phyloP scores from a whole-genome alignment of 1,140 invertebrate genomes.

The Ostrea edulis region DNA sequence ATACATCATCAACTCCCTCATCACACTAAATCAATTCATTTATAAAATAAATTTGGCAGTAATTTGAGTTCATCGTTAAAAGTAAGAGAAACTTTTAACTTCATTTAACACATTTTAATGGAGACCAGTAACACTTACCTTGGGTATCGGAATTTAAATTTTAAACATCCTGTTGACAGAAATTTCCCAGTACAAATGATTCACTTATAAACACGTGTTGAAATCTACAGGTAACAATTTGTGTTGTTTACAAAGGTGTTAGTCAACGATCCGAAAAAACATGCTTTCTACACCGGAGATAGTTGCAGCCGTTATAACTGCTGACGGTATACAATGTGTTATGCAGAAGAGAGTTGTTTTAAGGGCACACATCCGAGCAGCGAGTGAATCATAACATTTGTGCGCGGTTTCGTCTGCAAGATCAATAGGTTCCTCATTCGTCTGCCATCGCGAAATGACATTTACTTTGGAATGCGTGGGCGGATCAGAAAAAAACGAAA shows the following conservation, averaged over 20 bases:
- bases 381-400: slow-evolving; percentile 26
- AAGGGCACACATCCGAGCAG: slow-evolving; percentile 15
- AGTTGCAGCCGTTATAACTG: neutral
- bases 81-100: too few species aligned
- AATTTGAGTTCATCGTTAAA: too few species aligned
- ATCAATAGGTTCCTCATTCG: neutral
- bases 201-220: slow-evolving; percentile 16
- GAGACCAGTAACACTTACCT: neutral
- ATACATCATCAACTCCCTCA: too few species aligned
- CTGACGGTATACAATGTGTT: neutral
- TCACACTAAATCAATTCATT: too few species aligned
- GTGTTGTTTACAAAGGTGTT: slow-evolving; percentile 15
- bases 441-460: slow-evolving; percentile 24
- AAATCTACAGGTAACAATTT: neutral
- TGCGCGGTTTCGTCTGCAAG: slow-evolving; percentile 18
- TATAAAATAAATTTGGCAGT: too few species aligned
- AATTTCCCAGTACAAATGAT: slow-evolving; percentile 15
- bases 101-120: too few species aligned
- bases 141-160: neutral
- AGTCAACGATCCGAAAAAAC: slow-evolving; percentile 7
- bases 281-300: slow-evolving; percentile 8
- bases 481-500: neutral
- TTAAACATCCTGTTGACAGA: neutral
- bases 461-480: neutral
- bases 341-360: slow-evolving; percentile 20